These are phyloP conservation scores for Dasypolia templi DNA, from an alignment of 2,888 invertebrate species.

Conservation along the genomic window DNA sequence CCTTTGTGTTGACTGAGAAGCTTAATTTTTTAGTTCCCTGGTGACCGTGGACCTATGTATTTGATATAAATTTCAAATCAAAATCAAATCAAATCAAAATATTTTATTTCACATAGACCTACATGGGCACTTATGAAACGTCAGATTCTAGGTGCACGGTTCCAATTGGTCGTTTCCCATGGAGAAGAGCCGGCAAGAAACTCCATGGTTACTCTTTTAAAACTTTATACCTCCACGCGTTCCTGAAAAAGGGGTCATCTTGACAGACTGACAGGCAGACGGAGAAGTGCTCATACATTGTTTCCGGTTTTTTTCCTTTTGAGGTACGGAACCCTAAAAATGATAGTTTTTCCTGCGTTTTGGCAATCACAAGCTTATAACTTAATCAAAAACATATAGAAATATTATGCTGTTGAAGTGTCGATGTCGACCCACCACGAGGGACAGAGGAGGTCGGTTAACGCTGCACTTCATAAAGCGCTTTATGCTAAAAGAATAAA, in stretches of 20 bases:
- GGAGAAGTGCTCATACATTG: too few relatives aligned
- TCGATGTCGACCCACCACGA: background rate
- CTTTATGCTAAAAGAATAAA: slow-evolving; percentile 23
- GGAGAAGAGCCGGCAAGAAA: too few relatives aligned
- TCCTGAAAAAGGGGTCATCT: background rate
- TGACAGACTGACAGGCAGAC: background rate
- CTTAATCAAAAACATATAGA: background rate
- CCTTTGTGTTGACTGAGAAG: background rate
- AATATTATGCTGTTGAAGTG: slow-evolving; percentile 12
- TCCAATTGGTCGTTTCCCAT: too few relatives aligned
- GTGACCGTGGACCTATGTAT: background rate
- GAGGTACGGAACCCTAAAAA: background rate
- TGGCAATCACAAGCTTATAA: background rate
- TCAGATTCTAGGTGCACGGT: too few relatives aligned
- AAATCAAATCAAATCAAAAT: too few relatives aligned
- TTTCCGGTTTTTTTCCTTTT: background rate
- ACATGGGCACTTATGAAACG: too few relatives aligned
- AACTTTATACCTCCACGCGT: background rate
- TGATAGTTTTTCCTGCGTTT: background rate
- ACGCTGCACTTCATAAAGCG: slow-evolving; percentile 25
- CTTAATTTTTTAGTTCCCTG: background rate
- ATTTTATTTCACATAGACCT: too few relatives aligned
- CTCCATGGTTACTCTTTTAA: too few relatives aligned
- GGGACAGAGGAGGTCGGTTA: slow-evolving; percentile 18
- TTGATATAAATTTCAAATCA: background rate